A percentile compares a stretch with the other conserved stretches of the same genome.
phyloP scores from a whole-genome alignment of 2,797 vertebrate genomes.

The Ambastaia sidthimunki region DNA sequence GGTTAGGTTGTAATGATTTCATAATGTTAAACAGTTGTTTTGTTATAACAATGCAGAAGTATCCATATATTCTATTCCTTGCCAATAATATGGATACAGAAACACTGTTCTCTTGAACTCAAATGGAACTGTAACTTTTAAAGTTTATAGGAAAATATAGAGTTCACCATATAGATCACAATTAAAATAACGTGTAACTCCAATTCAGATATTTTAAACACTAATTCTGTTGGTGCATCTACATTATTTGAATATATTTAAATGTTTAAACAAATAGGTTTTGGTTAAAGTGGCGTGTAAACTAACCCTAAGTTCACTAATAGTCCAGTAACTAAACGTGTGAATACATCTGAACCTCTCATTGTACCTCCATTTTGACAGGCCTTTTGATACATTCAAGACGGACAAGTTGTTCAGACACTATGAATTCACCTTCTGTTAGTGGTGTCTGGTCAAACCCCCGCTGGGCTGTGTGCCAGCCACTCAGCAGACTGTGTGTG shows the following conservation, averaged over 20 bases:
- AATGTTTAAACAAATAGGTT: background rate
- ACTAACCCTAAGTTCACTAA: background rate
- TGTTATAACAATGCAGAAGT: background rate
- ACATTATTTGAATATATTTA: background rate
- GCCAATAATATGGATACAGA: background rate
- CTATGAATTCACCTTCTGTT: conserved; percentile 74
- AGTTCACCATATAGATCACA: background rate
- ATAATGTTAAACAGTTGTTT: background rate
- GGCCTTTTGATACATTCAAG: conserved; percentile 69
- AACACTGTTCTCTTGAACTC: background rate
- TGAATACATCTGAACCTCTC: conserved; percentile 55
- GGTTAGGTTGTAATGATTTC: background rate
- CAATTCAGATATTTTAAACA: background rate
- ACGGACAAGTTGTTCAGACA: conserved; percentile 61
- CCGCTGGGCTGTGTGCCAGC: conserved; percentile 50
- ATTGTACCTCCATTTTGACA: conserved; percentile 67
- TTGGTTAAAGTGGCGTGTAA: background rate
- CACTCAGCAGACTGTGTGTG: conserved; percentile 4
- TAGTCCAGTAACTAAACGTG: background rate
- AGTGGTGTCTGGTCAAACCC: conserved; percentile 63
- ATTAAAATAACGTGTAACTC: background rate
- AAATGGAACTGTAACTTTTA: background rate
- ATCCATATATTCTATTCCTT: background rate
- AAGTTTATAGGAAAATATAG: background rate
- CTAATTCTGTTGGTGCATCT: background rate